Conservation (phyloP, 2,888 invertebrate species). For the Cheilosia soror region DNA sequence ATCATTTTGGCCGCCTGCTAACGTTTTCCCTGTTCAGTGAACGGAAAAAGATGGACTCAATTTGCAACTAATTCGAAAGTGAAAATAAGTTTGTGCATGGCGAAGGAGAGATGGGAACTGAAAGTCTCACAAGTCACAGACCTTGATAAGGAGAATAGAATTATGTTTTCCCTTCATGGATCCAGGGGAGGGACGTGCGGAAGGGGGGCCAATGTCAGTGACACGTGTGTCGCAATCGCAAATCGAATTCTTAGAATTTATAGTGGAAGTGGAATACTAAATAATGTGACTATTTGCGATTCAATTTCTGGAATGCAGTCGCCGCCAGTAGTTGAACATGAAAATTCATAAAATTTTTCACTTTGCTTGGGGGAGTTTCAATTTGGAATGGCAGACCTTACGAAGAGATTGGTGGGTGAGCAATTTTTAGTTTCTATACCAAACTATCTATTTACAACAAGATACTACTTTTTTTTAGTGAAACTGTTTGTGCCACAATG, state of each 20-base stretch:
- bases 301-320: not conserved
- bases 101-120: not conserved
- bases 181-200: not conserved
- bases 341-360: not conserved
- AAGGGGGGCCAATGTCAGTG: not conserved
- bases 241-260: constrained; percentile 46
- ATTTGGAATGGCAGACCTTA: not conserved
- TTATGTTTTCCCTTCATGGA: constrained; percentile 4
- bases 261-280: constrained; percentile 24
- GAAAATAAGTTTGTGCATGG: constrained; percentile 24
- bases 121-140: not conserved
- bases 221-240: constrained; percentile 30
- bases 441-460: no score
- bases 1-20: not conserved
- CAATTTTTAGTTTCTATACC: no score
- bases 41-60: constrained; percentile 64
- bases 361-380: not conserved
- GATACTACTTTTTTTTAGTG: no score
- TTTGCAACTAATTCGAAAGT: constrained; percentile 58
- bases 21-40: constrained; percentile 18
- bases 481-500: no score
- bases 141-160: not conserved
- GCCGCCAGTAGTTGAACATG: not conserved
- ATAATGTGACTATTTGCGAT: constrained; percentile 39
- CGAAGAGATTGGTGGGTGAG: no score